Percentiles rank a stretch among this genome's conserved stretches.
These are phyloP conservation scores for Micromys minutus DNA, from an alignment of 2,113 vertebrate species.

Conservation along the genomic window DNA sequence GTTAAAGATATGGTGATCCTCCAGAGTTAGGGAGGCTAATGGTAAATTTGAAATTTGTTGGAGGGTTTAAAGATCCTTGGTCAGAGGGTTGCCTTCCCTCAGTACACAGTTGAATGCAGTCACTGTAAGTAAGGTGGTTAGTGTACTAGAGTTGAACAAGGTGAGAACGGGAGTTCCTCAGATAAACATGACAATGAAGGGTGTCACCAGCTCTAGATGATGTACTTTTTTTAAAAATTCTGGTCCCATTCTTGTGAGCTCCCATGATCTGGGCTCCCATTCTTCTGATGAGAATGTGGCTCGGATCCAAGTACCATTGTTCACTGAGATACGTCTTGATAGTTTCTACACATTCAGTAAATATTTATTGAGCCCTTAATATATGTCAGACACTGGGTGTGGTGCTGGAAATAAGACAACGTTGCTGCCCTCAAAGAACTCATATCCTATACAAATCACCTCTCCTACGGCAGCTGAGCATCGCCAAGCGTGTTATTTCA, in stretches of 20 bases:
- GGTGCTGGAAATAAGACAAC: neutral
- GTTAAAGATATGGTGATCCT: neutral
- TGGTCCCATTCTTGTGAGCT: conserved; percentile 21
- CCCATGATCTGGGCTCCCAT: neutral
- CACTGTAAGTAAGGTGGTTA: neutral
- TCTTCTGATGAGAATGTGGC: conserved; percentile 41
- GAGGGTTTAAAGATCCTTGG: neutral
- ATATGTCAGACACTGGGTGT: neutral
- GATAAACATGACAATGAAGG: conserved; percentile 46
- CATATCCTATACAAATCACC: no score
- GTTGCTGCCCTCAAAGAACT: conserved; percentile 36
- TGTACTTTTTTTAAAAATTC: neutral
- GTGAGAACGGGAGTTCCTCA: conserved; percentile 15
- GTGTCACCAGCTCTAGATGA: conserved; percentile 25
- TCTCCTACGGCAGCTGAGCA: neutral
- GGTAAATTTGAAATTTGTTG: neutral
- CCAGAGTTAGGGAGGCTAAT: neutral
- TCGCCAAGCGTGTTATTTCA: neutral
- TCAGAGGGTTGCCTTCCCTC: neutral
- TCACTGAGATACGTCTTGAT: neutral
- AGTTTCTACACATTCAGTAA: conserved; percentile 9
- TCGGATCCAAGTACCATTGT: conserved; percentile 14
- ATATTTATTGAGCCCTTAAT: conserved; percentile 37
- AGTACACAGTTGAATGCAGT: neutral
- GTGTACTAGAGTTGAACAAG: neutral